phyloP scores from a whole-genome alignment of 2,113 vertebrate species.

The Campylomormyrus tamandua region DNA sequence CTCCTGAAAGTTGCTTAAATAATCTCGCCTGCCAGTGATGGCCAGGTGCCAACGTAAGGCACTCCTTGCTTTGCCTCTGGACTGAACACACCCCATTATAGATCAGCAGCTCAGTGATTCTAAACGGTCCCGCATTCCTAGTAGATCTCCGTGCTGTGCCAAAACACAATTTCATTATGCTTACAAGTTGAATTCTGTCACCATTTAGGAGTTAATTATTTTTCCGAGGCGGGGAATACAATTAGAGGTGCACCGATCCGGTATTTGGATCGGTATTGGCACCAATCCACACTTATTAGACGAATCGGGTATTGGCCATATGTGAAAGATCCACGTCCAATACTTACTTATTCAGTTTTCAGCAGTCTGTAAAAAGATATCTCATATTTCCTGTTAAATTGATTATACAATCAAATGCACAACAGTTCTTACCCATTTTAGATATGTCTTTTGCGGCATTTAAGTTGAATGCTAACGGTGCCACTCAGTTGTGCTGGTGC shows the following conservation, averaged over 20 bases:
- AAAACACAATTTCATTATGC: background rate
- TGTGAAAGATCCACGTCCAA: no score
- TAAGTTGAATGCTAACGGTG: no score
- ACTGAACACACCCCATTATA: background rate
- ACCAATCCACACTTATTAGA: background rate
- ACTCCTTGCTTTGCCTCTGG: constrained; percentile 5
- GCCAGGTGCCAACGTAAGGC: background rate
- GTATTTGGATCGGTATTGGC: no score
- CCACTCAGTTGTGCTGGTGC: no score
- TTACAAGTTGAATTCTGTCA: background rate
- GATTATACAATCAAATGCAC: no score
- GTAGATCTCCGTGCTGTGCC: background rate
- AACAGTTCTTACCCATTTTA: no score
- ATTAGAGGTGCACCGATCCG: no score
- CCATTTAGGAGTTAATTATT: background rate
- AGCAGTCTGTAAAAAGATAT: no score
- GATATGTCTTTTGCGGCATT: no score
- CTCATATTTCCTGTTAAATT: no score
- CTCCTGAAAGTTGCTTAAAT: constrained; percentile 23
- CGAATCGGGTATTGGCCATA: background rate
- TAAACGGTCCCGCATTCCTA: background rate
- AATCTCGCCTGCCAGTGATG: constrained; percentile 12
- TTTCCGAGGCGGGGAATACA: background rate
- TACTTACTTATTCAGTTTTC: no score
- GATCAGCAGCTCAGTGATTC: background rate